phyloP scores from a whole-genome alignment of 2,113 vertebrate species.

The Chaetops frenatus region DNA sequence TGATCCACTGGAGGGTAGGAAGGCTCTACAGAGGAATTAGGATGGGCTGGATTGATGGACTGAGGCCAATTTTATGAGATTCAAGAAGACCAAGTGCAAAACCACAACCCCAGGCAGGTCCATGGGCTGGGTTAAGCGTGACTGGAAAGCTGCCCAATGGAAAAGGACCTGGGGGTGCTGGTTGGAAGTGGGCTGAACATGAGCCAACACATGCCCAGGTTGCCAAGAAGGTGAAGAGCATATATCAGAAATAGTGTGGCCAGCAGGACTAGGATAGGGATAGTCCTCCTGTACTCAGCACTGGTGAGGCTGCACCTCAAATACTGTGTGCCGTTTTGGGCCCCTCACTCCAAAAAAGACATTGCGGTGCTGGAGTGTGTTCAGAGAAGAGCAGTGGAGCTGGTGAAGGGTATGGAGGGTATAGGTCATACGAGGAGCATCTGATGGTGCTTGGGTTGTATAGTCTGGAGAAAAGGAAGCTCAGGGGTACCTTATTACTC shows the following conservation, averaged over 20 bases:
- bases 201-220: not conserved
- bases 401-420: not conserved
- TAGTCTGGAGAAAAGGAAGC: not conserved
- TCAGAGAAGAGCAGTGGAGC: not conserved
- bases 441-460: not conserved
- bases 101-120: not conserved
- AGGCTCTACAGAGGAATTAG: not conserved
- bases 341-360: not conserved
- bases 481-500: not conserved
- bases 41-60: not conserved
- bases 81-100: not conserved
- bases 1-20: not conserved
- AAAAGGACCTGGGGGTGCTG: not conserved
- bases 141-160: not conserved
- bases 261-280: not conserved
- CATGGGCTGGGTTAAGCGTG: not conserved
- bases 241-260: not conserved
- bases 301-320: not conserved
- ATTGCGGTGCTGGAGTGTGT: not conserved
- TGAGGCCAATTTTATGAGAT: not conserved
- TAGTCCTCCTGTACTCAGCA: not conserved
- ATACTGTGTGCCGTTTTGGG: not conserved
- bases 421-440: not conserved
- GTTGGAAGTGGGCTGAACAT: not conserved
- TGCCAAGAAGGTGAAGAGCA: not conserved